phyloP scores from a whole-genome alignment of 2,797 vertebrate genomes.

The Limnodromus scolopaceus region DNA sequence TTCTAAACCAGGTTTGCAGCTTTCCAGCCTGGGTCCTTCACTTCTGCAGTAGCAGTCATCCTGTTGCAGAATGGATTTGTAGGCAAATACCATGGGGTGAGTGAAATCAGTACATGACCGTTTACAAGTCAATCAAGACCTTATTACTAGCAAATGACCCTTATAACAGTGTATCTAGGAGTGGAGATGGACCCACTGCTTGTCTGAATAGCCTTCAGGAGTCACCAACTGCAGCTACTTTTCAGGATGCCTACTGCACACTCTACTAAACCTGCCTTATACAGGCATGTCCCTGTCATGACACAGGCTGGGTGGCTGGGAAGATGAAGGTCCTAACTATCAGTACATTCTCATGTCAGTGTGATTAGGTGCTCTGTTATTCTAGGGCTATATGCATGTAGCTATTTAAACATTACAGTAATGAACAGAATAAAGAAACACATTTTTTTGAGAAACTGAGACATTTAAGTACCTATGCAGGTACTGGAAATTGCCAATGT shows the following conservation, averaged over 20 bases:
- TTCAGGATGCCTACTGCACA: background rate
- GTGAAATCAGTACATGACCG: background rate
- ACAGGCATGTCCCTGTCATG: background rate
- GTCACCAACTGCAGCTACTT: background rate
- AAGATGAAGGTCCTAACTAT: background rate
- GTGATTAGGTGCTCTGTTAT: background rate
- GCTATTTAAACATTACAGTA: background rate
- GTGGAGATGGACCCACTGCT: background rate
- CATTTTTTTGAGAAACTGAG: background rate
- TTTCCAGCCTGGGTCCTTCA: background rate
- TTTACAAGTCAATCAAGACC: background rate
- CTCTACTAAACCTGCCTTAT: background rate
- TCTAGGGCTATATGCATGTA: background rate
- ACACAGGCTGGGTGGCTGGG: background rate
- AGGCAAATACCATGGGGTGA: background rate
- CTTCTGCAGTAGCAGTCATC: background rate
- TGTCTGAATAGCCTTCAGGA: background rate
- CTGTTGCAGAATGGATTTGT: background rate
- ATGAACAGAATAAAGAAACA: background rate
- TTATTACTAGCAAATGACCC: background rate
- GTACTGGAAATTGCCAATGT: background rate
- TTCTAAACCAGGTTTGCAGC: background rate
- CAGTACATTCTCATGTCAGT: background rate
- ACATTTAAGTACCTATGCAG: background rate
- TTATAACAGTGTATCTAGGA: background rate